A percentile compares a stretch with the other conserved stretches of the same genome.
phyloP scores from a whole-genome alignment of 2,888 invertebrate genomes.

The Mechanitis mazaeus region DNA sequence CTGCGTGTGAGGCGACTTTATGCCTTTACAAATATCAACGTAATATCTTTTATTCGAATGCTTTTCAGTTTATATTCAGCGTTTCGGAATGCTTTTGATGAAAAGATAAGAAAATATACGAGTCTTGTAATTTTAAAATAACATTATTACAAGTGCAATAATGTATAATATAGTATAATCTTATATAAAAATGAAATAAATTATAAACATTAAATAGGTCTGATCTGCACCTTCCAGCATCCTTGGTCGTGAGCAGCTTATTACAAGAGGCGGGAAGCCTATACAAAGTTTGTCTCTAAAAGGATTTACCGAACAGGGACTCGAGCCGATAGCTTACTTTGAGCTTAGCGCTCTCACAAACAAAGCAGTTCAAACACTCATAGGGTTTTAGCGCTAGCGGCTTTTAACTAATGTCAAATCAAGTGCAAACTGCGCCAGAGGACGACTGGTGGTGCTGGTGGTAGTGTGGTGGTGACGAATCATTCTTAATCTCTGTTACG shows the following conservation, averaged over 20 bases:
- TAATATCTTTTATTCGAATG: no score
- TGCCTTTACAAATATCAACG: background rate
- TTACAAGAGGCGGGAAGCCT: slow-evolving; percentile 26
- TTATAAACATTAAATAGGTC: no score
- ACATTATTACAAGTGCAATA: no score
- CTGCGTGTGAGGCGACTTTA: slow-evolving; percentile 16
- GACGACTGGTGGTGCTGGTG: no score
- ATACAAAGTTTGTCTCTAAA: slow-evolving; percentile 42
- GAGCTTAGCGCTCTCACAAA: slow-evolving; percentile 31
- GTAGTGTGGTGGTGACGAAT: no score
- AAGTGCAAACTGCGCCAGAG: no score
- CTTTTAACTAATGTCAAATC: slow-evolving; percentile 7
- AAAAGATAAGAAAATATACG: slow-evolving; percentile 3
- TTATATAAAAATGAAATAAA: no score
- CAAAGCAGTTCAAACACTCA: slow-evolving; percentile 32
- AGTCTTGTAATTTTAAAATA: background rate
- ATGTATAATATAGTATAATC: no score
- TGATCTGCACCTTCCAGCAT: slow-evolving; percentile 13
- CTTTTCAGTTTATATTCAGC: no score
- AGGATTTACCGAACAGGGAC: slow-evolving; percentile 32
- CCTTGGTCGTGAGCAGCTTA: no score
- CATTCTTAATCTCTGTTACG: no score
- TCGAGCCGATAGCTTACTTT: slow-evolving; percentile 29
- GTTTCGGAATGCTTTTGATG: slow-evolving; percentile 1
- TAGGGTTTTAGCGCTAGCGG: slow-evolving; percentile 18